Evolutionary conservation across 2,888 invertebrate genomes (phyloP), one percentile per base, ranked within the genome.

Genomic region (Lasioglossum calceatum): DNA sequence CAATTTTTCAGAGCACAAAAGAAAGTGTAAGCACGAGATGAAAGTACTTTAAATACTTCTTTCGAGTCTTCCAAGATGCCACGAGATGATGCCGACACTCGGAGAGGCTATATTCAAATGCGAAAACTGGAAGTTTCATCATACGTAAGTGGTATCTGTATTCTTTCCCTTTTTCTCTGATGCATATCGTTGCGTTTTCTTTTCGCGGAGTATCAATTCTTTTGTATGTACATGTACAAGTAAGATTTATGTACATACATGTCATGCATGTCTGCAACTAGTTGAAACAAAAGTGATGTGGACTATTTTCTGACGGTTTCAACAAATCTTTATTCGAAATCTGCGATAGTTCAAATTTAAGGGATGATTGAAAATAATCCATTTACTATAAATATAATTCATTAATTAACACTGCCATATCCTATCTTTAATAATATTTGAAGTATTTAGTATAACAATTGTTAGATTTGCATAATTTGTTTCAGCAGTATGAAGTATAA

Each of bases 71-170:
- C 32, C 32, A 64, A 32, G 64, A 64, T 19, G 64, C 32, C 64
- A 8, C 12, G 58, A 58, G 58, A 58, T 12, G 32, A 64, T 19
- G 19, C 32, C 64, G 36, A 64, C 32, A 32, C 64, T 32, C 64
- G 64, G 64, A 16, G 14, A 58, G 54, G 54, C 27, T 32, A 32
- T 4, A 32, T 32, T 64, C 32, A 7, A 7, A 32, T 14, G 64
- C 32, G 32, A 64, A 27, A 32, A 16, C 32, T 32, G 64, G 7
- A 64, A 64, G 64, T 64, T 64, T 64, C 64, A 64, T 64, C 64
- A 64, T 32, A 64, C 7, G 64, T 64, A 64, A 64, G 64, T 64
- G 64, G 64, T 64, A 64, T 64, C 16, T 64, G 64, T 44, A 44
- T 64, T 64, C 19, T 19, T 32, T 19, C 8, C 64, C 16, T 2